phyloP scores from a whole-genome alignment of 2,888 invertebrate genomes.

The Melieria crassipennis region DNA sequence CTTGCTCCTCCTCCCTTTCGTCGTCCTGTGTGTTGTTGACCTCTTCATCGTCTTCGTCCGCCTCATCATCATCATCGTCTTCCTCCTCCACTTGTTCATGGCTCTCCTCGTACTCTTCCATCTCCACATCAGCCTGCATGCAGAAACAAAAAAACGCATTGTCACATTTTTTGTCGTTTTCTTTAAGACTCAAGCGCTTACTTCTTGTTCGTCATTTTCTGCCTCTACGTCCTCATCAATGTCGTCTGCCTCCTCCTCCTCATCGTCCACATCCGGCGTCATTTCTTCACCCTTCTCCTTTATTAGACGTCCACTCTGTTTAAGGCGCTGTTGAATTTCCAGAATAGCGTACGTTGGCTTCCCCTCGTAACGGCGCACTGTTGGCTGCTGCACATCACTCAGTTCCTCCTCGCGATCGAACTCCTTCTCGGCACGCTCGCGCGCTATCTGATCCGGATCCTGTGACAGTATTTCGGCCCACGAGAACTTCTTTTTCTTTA shows the following conservation, averaged over 20 bases:
- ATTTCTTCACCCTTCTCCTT: slow-evolving; percentile 36
- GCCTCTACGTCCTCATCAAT: slow-evolving; percentile 34
- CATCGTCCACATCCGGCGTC: slow-evolving; percentile 38
- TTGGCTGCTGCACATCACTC: slow-evolving; percentile 53
- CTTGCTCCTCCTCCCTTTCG: slow-evolving; percentile 33
- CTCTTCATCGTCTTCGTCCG: slow-evolving; percentile 38
- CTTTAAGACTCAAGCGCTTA: slow-evolving; percentile 1
- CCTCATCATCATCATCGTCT: slow-evolving; percentile 27
- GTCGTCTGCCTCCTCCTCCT: slow-evolving; percentile 21
- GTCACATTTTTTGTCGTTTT: not conserved
- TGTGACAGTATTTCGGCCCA: slow-evolving; percentile 65
- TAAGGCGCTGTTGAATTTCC: slow-evolving; percentile 59
- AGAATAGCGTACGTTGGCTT: slow-evolving; percentile 65
- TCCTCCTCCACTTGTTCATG: slow-evolving; percentile 22
- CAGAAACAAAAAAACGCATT: not conserved
- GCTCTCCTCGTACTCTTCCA: slow-evolving; percentile 35
- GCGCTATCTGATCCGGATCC: slow-evolving; percentile 66
- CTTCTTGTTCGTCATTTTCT: slow-evolving; percentile 38
- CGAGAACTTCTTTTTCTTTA: slow-evolving; percentile 61
- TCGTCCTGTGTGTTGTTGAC: slow-evolving; percentile 19
- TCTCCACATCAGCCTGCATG: slow-evolving; percentile 30
- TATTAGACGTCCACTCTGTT: slow-evolving; percentile 56
- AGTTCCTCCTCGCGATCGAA: slow-evolving; percentile 63
- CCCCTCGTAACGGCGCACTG: slow-evolving; percentile 59
- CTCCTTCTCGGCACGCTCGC: slow-evolving; percentile 65